Base-by-base conservation (phyloP, 1,140 invertebrate genomes). In the Aphis craccivora region DNA sequence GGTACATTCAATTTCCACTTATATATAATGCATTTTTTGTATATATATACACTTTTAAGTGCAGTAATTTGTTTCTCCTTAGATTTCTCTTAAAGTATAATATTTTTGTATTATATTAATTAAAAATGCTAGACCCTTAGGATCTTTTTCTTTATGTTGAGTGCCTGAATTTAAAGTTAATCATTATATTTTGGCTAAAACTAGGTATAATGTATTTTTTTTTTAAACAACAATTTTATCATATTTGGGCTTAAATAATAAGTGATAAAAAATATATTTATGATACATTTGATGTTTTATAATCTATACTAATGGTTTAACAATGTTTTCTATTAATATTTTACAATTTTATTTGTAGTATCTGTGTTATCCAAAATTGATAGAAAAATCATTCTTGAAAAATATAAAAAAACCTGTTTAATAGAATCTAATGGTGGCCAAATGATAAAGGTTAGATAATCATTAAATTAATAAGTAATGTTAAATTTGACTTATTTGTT, bases 311-410 rank as follows among this genome's bases (percentile, higher is more conserved):
- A n/a, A 60, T 60, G 55, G 8, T 60, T n/a, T 67, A 67, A 67
- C 30, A n/a, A 67, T 67, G 23, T 67, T n/a, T n/a, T 67, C 30
- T 60, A 60, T 23, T 25, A 23, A 40, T 30, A 0, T 76, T n/a
- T 67, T n/a, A 1, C 9, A 45, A 40, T 30, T 81, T 35, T 91
- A 1, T 92, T 92, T 92, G 2, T 51, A 92, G 90, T 92, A 37
- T 92, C 90, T 83, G 90, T 92, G 45, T 51, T 92, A 83, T 92
- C 90, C 23, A 92, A 92, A 37, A 83, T 92, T 22, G 90, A 92
- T 81, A 92, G n/a, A 51, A 48, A 48, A 48, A 92, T 92, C 35
- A 92, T 92, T 92, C 20, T 92, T 48, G 90, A 83, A 35, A 92
- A 92, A 25, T 92, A 92, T 22, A 92, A 92, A 11, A 81, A 92